Evolutionary conservation across 2,797 vertebrate species (phyloP).

Genomic region (Huso huso): DNA sequence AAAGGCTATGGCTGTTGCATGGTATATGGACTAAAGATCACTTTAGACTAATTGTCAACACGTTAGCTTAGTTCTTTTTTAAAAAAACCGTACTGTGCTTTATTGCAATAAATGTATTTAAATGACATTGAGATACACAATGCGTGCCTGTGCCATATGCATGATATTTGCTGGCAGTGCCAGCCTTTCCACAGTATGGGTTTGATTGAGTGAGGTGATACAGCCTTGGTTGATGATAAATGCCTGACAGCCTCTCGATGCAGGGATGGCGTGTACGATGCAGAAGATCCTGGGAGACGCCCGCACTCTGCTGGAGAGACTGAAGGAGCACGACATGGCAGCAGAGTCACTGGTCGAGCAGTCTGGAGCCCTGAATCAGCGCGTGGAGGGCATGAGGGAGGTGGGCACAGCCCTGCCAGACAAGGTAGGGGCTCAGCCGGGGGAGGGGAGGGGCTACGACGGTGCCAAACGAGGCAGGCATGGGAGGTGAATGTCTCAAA

Average conservation of each 20-base stretch:
- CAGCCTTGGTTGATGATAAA: not conserved
- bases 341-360: conserved; percentile 90
- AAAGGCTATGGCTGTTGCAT: no score
- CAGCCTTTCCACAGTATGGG: not conserved
- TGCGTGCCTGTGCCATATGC: no score
- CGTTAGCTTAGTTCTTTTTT: no score
- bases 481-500: no score
- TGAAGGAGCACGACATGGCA: conserved; percentile 88
- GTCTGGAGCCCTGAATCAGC: conserved; percentile 74
- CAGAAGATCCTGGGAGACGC: conserved; percentile 89
- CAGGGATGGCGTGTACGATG: conserved; percentile 78
- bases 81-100: no score
- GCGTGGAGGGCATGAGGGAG: conserved; percentile 80
- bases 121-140: no score
- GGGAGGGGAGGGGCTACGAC: no score
- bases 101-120: no score
- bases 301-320: conserved; percentile 78
- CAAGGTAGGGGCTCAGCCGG: conserved; percentile 55
- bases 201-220: not conserved
- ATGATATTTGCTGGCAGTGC: not conserved
- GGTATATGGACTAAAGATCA: no score
- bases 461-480: no score
- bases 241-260: not conserved
- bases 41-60: no score
- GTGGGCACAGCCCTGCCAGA: conserved; percentile 75